Evolutionary conservation across 2,888 invertebrate genomes (phyloP), one percentile per base, ranked within the genome.

Genomic region (Eulithis prunata): DNA sequence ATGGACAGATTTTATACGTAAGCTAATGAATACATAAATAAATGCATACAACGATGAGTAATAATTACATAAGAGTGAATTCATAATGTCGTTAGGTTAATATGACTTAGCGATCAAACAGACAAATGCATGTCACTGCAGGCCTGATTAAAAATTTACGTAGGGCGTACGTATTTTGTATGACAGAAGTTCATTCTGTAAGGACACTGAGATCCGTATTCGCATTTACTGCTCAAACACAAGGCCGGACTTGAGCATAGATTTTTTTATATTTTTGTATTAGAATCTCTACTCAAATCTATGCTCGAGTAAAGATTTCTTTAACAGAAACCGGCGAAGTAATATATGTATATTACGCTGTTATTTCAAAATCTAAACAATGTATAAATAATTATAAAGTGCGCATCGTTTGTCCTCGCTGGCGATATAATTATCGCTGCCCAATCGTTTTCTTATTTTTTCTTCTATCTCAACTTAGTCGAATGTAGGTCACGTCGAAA

Each of bases 401-500:
- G 53, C 38, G 41, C 53, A 49, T 36, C 43, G 59, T 60, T 38
- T 61, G 56, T 66, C 61, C 61, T 62, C 55, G 63, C 43, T 28
- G 46, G 13, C 28, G 10, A 61, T 38, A 49, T 59, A 53, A 52
- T 36, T 52, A 47, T 13, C 13, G 13, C 55, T 56, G 46, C 32
- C 47, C 56, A 62, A 47, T 67, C 49, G 58, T 61, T 55, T 41
- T 53, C 49, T 60, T 61, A 60, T 66, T 52, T 55, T 32, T 64
- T 51, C 57, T 62, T 60, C 28, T 66, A 52, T 65, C 55, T 69
- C 52, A 57, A 52, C 55, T n/a, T 56, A 52, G 14, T 21, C 45
- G 75, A 77, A 70, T 74, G 69, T 74, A 70, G 72, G 74, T 74
- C 75, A 73, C 65, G 66, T 62, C 49, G 65, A 68, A 65, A 68